A percentile compares a stretch with the other conserved stretches of the same genome.
These are phyloP conservation scores for Pachydiplax longipennis DNA, from an alignment of 2,888 invertebrate species.

Conservation along the genomic window DNA sequence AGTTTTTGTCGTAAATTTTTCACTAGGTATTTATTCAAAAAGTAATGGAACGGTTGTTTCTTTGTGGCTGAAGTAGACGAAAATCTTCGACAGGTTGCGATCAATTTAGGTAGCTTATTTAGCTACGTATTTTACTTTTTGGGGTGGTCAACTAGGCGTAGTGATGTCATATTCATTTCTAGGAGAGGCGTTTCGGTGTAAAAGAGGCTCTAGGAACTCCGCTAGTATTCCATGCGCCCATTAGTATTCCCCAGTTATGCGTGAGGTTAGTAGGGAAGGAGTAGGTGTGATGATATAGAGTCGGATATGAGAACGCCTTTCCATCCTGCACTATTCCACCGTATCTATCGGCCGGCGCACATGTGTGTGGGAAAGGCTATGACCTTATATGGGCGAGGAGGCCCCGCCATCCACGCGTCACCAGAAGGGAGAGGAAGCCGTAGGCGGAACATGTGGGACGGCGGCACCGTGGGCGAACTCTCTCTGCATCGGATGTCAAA, in stretches of 20 bases:
- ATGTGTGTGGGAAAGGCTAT: not conserved
- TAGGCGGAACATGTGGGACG: slow-evolving; percentile 1
- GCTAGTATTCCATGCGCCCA: not conserved
- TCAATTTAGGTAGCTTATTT: too few species aligned
- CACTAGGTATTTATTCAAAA: too few species aligned
- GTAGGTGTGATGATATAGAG: not conserved
- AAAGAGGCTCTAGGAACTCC: not conserved
- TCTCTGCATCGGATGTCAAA: not conserved
- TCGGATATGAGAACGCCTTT: not conserved
- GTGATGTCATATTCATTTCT: not conserved
- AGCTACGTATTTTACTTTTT: not conserved
- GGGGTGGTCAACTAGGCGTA: not conserved
- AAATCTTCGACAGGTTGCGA: too few species aligned
- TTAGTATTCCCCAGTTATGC: not conserved
- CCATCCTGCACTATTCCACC: not conserved
- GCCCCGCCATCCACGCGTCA: not conserved
- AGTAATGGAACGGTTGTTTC: too few species aligned
- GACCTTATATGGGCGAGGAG: not conserved
- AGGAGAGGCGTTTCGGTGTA: too few species aligned
- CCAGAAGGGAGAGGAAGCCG: not conserved
- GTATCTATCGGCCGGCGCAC: not conserved
- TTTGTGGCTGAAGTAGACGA: too few species aligned
- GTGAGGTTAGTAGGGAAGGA: not conserved
- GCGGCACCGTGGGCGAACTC: not conserved
- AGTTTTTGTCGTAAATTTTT: too few species aligned